Evolutionary conservation across 1,140 invertebrate genomes (phyloP), one percentile per base, ranked within the genome.

Genomic region (Diploscapter pachys): DNA sequence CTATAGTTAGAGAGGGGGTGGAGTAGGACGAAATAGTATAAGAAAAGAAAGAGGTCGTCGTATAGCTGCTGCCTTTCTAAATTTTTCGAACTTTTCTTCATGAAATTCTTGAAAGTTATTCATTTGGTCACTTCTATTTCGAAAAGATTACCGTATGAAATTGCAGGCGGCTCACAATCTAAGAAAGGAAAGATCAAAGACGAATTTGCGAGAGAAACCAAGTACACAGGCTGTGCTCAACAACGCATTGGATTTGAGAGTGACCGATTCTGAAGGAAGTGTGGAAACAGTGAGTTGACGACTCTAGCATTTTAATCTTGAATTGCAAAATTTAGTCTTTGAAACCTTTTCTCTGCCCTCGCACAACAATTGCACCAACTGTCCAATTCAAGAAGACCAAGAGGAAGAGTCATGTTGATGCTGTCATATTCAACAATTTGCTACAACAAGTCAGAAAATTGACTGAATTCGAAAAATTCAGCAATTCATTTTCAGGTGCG

Each of bases 361-460:
- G 50, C 9, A 64, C 63, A 55, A 2, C 55, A 49, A 63, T 66
- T 50, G 73, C 73, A 8, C 73, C 73, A n/a, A 74, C 73, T 62
- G 73, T 74, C n/a, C 65, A 65, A n/a, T 74, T 74, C 48, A 55
- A 67, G 53, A 74, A 74, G 48, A 69, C 73, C 3, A 74, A 69
- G 70, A 53, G 64, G n/a, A 31, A 83, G 52, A 64, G 80, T 49
- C 54, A 61, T 55, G 64, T 85, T 5, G 82, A 83, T 63, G 84
- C 85, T 61, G 66, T 84, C 13, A 83, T 83, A n/a, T 82, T 83
- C 61, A 72, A 70, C 52, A 83, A 83, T 70, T 67, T 83, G 2
- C 70, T 84, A 6, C 79, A 80, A 57, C 83, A 84, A 80, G 84
- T 84, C 31, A 31, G 31, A 31, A 31, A 31, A 31, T 31, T 31